phyloP scores from a whole-genome alignment of 2,797 vertebrate species.

The Xyrichtys novacula region DNA sequence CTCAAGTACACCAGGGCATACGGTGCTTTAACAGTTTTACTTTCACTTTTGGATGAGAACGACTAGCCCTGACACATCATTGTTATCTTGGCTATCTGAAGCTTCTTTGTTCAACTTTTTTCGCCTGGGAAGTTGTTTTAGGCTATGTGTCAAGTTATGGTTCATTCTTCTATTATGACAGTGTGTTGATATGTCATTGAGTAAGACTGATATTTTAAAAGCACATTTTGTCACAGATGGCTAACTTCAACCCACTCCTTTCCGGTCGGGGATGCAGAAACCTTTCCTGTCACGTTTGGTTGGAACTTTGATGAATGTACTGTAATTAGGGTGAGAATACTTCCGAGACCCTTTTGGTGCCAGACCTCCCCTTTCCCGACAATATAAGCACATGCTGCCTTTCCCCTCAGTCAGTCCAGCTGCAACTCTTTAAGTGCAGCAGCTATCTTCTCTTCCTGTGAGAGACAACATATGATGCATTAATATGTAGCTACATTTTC shows the following conservation, averaged over 20 bases:
- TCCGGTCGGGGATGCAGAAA: slow-evolving; percentile 9
- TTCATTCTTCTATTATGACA: slow-evolving; percentile 3
- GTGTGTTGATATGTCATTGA: slow-evolving; percentile 10
- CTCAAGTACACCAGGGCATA: slow-evolving; percentile 27
- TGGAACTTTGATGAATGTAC: slow-evolving; percentile 34
- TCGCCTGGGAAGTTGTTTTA: slow-evolving; percentile 33
- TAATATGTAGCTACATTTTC: slow-evolving; percentile 8
- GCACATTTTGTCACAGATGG: slow-evolving; percentile 43
- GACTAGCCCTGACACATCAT: slow-evolving; percentile 39
- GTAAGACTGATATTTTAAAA: slow-evolving; percentile 60
- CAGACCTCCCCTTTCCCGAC: too few relatives aligned
- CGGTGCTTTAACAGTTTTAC: slow-evolving; percentile 62
- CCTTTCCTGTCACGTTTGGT: slow-evolving; percentile 22
- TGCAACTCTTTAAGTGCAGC: background rate
- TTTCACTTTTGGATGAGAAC: slow-evolving; percentile 61
- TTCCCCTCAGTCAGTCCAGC: background rate
- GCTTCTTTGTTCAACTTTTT: background rate
- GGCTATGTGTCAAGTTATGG: slow-evolving; percentile 21
- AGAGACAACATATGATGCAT: slow-evolving; percentile 5
- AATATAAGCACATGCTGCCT: too few relatives aligned
- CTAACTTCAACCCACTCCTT: slow-evolving; percentile 18
- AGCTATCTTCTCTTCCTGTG: slow-evolving; percentile 22
- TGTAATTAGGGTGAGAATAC: background rate
- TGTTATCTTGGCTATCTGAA: slow-evolving; percentile 39
- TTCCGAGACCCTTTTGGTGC: too few relatives aligned